Conservation (phyloP, 2,888 invertebrate genomes). For the Thelaira solivaga region DNA sequence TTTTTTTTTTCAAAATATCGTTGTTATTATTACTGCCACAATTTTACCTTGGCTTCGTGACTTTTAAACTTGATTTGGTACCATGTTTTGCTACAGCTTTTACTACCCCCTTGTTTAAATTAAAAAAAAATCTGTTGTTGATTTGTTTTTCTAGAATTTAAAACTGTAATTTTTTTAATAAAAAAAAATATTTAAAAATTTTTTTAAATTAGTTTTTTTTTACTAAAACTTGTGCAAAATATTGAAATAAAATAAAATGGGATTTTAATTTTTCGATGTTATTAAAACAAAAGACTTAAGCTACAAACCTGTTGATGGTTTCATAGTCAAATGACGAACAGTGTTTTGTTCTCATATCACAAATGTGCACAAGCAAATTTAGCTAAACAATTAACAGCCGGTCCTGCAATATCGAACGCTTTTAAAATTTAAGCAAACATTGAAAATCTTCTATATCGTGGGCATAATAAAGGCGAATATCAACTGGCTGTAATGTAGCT, state of each 20-base stretch:
- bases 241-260: not conserved
- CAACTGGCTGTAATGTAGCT: too few species aligned
- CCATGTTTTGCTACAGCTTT: constrained; percentile 32
- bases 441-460: too few species aligned
- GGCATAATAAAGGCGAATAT: too few species aligned
- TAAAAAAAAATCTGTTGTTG: too few species aligned
- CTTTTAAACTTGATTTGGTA: constrained; percentile 66
- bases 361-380: too few species aligned
- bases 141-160: not conserved
- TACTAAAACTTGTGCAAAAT: not conserved
- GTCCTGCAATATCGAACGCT: too few species aligned
- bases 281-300: constrained; percentile 33
- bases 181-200: constrained; percentile 33
- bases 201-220: too few species aligned
- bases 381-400: too few species aligned
- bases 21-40: constrained; percentile 56
- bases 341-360: too few species aligned
- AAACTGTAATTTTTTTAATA: constrained; percentile 12
- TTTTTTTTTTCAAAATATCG: constrained; percentile 25
- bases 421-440: too few species aligned
- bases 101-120: not conserved
- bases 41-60: constrained; percentile 68
- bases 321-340: not conserved
- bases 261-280: not conserved
- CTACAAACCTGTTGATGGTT: not conserved